A percentile compares a stretch with the other conserved stretches of the same genome.
Conservation (phyloP, 37 sponge, comb jelly and placozoan species). For the Tethya wilhelma region DNA sequence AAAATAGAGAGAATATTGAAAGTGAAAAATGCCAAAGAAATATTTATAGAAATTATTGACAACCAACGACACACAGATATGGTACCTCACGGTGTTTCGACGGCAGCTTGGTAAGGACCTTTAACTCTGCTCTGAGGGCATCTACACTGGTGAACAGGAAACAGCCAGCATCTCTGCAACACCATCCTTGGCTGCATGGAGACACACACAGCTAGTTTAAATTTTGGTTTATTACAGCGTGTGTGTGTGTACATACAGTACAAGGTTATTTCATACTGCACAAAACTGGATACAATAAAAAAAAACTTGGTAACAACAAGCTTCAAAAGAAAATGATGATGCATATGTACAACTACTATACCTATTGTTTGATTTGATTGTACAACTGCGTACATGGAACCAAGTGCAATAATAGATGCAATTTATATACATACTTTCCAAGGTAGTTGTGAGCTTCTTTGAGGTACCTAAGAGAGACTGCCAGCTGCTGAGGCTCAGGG, state of each 20-base stretch:
- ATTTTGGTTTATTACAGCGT: too few relatives aligned
- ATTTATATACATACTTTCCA: slow-evolving; percentile 15
- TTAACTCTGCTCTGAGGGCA: slow-evolving; percentile 52
- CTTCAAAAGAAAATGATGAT: too few relatives aligned
- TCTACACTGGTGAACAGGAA: slow-evolving; percentile 42
- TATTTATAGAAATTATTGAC: neutral
- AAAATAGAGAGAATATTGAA: neutral
- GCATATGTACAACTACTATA: too few relatives aligned
- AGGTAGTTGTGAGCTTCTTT: slow-evolving; percentile 50
- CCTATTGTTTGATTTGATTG: too few relatives aligned
- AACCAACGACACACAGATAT: neutral
- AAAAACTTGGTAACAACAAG: too few relatives aligned
- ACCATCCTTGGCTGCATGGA: slow-evolving; percentile 48
- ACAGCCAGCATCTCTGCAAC: slow-evolving; percentile 53
- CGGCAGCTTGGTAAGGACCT: slow-evolving; percentile 32
- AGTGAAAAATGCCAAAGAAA: neutral
- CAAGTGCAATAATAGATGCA: too few relatives aligned
- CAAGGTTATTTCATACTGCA: too few relatives aligned
- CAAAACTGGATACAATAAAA: too few relatives aligned
- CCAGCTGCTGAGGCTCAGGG: neutral
- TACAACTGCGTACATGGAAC: too few relatives aligned
- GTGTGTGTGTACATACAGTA: too few relatives aligned
- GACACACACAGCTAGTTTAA: too few relatives aligned
- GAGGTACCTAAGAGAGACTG: slow-evolving; percentile 26
- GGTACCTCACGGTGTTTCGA: slow-evolving; percentile 54